Evolutionary conservation across 2,113 vertebrate species (phyloP), one percentile per base, ranked within the genome.

Genomic region (Andinoacara biseriatus): DNA sequence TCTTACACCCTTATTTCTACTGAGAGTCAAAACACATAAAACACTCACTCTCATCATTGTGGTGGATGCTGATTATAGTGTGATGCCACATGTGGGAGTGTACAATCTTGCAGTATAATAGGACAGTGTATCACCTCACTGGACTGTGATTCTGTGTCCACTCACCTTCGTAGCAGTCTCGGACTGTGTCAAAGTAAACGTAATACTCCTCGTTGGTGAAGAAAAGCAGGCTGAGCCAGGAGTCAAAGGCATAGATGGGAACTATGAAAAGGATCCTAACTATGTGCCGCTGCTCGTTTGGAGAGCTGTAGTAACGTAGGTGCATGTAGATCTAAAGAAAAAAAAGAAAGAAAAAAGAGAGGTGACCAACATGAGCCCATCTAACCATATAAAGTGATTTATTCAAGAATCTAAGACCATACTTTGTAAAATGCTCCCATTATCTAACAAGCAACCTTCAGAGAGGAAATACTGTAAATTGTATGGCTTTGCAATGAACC

Each of bases 161-260:
- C 97, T 96, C 94, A 98, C 98, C 98, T 95, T 99, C 98, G 0
- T 99, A 99, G 96, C 98, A 99, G 95, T 99, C 98, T 4, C 97
- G 93, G 40, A 99, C 96, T 0, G 98, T 99, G 93, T 97, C 96
- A 1, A 99, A 99, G 95, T 99, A 99, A 83, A 99, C 97, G 2
- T 99, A 99, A 94, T 97, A 99, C 92, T 99, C 98, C 95, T 99
- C 98, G 3, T 98, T 99, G 95, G 97, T 99, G 96, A 99, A 98
- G 95, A 99, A 99, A 0, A 99, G 97, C n/a, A 99, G 97, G 83
- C 98, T 99, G 94, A 99, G 97, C 98, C 98, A 99, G 3, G 98
- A 99, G 94, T 99, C 98, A 5, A 98, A 98, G 93, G 98, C 97
- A 0, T 97, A 99, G 94, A 99, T 99, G 94, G 98, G 98, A 58